These are phyloP conservation scores for Phymatocera aterrima DNA, from an alignment of 2,888 invertebrate genomes.

Conservation along the genomic window DNA sequence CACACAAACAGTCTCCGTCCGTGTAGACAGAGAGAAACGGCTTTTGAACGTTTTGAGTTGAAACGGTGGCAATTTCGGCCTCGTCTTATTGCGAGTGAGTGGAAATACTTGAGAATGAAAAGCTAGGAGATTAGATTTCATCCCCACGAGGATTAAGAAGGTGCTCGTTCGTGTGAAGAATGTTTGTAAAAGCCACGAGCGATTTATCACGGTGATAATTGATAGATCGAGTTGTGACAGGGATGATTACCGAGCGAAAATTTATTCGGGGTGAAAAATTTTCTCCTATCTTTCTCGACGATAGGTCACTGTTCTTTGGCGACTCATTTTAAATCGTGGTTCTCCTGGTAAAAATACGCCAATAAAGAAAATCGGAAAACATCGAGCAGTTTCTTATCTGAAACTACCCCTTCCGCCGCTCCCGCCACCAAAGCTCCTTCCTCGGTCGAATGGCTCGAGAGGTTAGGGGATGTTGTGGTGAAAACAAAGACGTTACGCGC, in stretches of 20 bases:
- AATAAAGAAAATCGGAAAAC: slow-evolving; percentile 57
- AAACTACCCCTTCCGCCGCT: slow-evolving; percentile 34
- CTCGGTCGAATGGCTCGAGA: slow-evolving; percentile 21
- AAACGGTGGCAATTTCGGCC: slow-evolving; percentile 10
- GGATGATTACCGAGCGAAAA: not conserved
- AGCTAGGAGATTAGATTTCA: not conserved
- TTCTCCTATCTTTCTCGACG: no score
- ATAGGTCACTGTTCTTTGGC: not conserved
- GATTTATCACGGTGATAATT: not conserved
- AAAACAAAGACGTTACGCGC: slow-evolving; percentile 73
- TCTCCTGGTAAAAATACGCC: slow-evolving; percentile 39
- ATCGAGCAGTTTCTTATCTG: slow-evolving; percentile 58
- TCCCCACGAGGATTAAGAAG: not conserved
- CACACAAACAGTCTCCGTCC: not conserved
- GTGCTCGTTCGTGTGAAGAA: no score
- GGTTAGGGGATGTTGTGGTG: slow-evolving; percentile 63
- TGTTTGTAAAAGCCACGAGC: not conserved
- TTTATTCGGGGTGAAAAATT: not conserved
- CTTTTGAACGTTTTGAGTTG: slow-evolving; percentile 26
- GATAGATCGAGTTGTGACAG: not conserved
- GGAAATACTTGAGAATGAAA: not conserved
- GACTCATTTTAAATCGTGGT: slow-evolving; percentile 28
- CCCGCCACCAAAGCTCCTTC: not conserved
- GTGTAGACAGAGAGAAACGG: not conserved
- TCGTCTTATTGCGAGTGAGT: not conserved